These are phyloP conservation scores for Siniperca undulata DNA, from an alignment of 2,797 vertebrate species.

Conservation along the genomic window DNA sequence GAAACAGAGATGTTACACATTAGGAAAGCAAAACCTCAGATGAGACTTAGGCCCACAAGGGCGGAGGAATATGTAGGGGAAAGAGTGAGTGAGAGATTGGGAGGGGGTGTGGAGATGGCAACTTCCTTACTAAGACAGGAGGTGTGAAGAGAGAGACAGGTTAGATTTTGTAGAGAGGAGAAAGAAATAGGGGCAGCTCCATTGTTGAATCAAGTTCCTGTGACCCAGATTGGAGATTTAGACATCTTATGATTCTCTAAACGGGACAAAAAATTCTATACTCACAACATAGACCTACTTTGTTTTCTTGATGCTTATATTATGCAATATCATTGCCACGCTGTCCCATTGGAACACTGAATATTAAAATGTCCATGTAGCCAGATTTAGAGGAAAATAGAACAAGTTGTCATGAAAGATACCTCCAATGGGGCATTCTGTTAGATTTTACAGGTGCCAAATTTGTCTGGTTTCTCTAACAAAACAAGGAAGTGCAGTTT, in stretches of 20 bases:
- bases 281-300: constrained; percentile 9
- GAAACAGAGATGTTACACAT: constrained; percentile 62
- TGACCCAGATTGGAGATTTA: constrained; percentile 59
- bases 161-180: constrained; percentile 33
- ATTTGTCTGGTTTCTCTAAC: constrained; percentile 32
- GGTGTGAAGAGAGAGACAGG: constrained; percentile 22
- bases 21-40: constrained; percentile 60
- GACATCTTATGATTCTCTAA: constrained; percentile 46
- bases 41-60: constrained; percentile 34
- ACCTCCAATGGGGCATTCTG: background rate
- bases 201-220: constrained; percentile 27
- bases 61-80: constrained; percentile 26
- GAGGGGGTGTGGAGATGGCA: background rate
- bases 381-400: constrained; percentile 40
- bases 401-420: constrained; percentile 28
- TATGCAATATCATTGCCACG: constrained; percentile 2
- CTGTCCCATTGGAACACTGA: constrained; percentile 12
- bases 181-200: constrained; percentile 8
- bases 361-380: constrained; percentile 26
- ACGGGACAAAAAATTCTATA: constrained; percentile 39
- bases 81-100: background rate
- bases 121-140: constrained; percentile 35
- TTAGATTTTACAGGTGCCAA: constrained; percentile 32
- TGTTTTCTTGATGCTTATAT: constrained; percentile 19
- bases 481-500: constrained; percentile 48